A percentile compares a stretch with the other conserved stretches of the same genome.
These are phyloP conservation scores for Nasonia vitripennis DNA, from an alignment of 1,140 invertebrate genomes.

Conservation along the genomic window DNA sequence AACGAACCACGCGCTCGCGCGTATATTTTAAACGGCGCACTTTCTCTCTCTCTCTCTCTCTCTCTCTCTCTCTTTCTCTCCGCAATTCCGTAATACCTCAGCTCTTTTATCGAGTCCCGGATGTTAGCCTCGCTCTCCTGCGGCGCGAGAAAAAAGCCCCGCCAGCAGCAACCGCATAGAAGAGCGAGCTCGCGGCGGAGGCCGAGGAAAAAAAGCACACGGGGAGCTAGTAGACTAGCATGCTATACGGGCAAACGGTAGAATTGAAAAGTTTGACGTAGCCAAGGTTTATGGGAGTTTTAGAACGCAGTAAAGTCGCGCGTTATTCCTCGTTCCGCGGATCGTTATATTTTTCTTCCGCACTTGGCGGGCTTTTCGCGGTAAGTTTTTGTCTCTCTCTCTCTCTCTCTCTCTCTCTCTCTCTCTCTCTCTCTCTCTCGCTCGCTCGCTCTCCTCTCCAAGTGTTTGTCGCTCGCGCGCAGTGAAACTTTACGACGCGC, in stretches of 20 bases:
- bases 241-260: constrained; percentile 54
- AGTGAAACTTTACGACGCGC: constrained; percentile 54
- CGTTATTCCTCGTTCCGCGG: constrained; percentile 68
- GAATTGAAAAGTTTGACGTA: constrained; percentile 74
- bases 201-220: not conserved
- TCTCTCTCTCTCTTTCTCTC: too few species aligned
- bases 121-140: not conserved
- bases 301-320: constrained; percentile 71
- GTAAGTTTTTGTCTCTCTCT: constrained; percentile 60
- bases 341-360: constrained; percentile 70
- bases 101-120: constrained; percentile 14
- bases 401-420: not conserved
- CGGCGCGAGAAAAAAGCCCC: not conserved
- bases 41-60: not conserved
- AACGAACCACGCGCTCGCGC: not conserved
- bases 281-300: constrained; percentile 70
- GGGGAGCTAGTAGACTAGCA: not conserved
- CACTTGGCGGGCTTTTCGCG: constrained; percentile 51
- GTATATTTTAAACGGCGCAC: constrained; percentile 19
- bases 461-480: constrained; percentile 62
- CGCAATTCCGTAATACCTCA: constrained; percentile 13
- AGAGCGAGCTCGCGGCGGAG: not conserved
- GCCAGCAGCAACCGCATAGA: too few species aligned
- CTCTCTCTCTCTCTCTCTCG: not conserved
- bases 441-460: constrained; percentile 51